Conservation (phyloP, 2,888 invertebrate species). For the Andrena hattorfiana region DNA sequence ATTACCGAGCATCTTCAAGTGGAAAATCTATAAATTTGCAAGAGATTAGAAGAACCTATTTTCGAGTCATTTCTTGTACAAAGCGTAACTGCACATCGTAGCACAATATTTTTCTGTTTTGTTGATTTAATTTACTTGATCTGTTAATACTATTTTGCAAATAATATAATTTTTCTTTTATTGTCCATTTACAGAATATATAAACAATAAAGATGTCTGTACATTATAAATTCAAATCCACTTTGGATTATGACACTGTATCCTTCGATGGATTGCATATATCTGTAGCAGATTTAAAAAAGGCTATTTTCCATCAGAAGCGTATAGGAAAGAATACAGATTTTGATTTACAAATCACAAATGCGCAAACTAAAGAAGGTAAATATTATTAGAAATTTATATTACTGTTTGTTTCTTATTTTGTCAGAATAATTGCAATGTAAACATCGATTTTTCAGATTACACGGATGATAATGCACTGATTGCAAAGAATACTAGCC, state of each 20-base stretch:
- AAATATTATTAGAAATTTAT: conserved; percentile 73
- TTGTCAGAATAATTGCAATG: neutral
- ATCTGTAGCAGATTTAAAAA: conserved; percentile 97
- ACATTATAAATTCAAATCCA: conserved; percentile 99
- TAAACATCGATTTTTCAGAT: conserved; percentile 87
- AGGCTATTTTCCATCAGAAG: conserved; percentile 97
- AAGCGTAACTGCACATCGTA: too few relatives aligned
- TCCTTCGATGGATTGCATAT: conserved; percentile 99
- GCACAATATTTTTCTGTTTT: too few relatives aligned
- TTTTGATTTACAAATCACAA: conserved; percentile 98
- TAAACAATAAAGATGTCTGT: conserved; percentile 91
- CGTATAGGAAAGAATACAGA: conserved; percentile 96
- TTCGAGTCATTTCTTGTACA: too few relatives aligned
- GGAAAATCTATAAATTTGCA: too few relatives aligned
- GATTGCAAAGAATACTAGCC: conserved; percentile 98
- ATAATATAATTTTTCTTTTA: conserved; percentile 22
- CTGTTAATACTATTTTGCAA: neutral
- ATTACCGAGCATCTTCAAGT: too few relatives aligned
- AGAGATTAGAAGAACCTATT: too few relatives aligned
- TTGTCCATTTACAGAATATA: conserved; percentile 68
- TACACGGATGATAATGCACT: conserved; percentile 96
- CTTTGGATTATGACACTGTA: conserved; percentile 97
- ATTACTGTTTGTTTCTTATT: neutral
- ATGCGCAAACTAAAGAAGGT: conserved; percentile 99
- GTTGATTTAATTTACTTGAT: neutral